Percentiles rank a stretch among this genome's conserved stretches.
phyloP scores from a whole-genome alignment of 2,888 invertebrate genomes.

The Spisula subtruncata region DNA sequence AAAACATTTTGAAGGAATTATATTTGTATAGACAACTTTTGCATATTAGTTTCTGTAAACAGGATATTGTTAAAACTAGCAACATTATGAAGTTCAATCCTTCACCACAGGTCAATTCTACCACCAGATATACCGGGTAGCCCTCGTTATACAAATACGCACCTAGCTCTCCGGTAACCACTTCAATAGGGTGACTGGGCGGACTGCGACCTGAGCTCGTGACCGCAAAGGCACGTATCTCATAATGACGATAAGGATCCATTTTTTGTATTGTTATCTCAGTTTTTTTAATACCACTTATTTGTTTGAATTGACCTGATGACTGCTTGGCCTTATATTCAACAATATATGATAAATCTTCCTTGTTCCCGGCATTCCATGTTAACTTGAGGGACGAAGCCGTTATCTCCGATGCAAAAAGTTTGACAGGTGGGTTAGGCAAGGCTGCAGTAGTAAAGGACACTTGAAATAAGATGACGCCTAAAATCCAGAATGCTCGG shows the following conservation, averaged over 20 bases:
- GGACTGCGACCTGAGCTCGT: conserved; percentile 97
- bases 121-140: background rate
- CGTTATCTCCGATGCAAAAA: conserved; percentile 97
- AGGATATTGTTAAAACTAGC: conserved; percentile 22
- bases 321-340: conserved; percentile 98
- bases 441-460: conserved; percentile 91
- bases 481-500: conserved; percentile 56
- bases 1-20: too few species aligned
- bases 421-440: conserved; percentile 96
- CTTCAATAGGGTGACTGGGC: conserved; percentile 95
- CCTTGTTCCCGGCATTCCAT: conserved; percentile 92
- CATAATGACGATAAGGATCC: conserved; percentile 98
- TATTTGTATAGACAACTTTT: background rate
- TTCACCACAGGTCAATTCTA: conserved; percentile 10
- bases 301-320: conserved; percentile 92
- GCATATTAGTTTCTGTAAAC: background rate
- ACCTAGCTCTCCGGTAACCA: conserved; percentile 99
- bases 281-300: conserved; percentile 95
- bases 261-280: conserved; percentile 94
- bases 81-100: conserved; percentile 3
- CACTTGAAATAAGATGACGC: conserved; percentile 60
- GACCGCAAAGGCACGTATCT: conserved; percentile 97
- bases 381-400: conserved; percentile 96
- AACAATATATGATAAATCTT: conserved; percentile 97
- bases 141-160: conserved; percentile 77